These are phyloP conservation scores for Lycia hirtaria DNA, from an alignment of 2,888 invertebrate species.

Conservation along the genomic window DNA sequence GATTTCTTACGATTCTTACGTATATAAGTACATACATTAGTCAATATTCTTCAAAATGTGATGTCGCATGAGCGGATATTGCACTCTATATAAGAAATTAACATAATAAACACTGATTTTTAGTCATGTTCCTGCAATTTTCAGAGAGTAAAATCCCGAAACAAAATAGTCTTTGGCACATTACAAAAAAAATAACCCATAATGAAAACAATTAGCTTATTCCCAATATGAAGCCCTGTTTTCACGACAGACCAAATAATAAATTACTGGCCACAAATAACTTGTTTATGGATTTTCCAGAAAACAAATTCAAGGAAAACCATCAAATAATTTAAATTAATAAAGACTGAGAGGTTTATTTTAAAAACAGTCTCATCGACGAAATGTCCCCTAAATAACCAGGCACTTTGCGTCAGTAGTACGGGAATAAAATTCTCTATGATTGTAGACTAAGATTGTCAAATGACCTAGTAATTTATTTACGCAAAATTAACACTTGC, in stretches of 20 bases:
- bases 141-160: no score
- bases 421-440: not conserved
- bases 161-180: no score
- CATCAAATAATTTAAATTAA: conserved; percentile 11
- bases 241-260: not conserved
- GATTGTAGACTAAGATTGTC: not conserved
- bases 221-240: no score
- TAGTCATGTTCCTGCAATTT: no score
- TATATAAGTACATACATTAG: no score
- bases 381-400: conserved; percentile 1
- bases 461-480: not conserved
- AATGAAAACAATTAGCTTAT: not conserved
- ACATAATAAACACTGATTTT: no score
- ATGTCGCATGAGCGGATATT: no score
- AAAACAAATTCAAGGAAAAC: conserved; percentile 9
- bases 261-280: not conserved
- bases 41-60: no score
- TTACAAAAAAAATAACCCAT: no score
- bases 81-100: no score
- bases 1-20: no score
- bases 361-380: conserved; percentile 10
- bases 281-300: conserved; percentile 4
- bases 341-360: conserved; percentile 11
- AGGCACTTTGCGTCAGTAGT: not conserved
- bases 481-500: not conserved